Percentiles rank a stretch among this genome's conserved stretches.
phyloP scores from a whole-genome alignment of 53 echinoderm and acorn worm genomes.

The Antedon mediterranea region DNA sequence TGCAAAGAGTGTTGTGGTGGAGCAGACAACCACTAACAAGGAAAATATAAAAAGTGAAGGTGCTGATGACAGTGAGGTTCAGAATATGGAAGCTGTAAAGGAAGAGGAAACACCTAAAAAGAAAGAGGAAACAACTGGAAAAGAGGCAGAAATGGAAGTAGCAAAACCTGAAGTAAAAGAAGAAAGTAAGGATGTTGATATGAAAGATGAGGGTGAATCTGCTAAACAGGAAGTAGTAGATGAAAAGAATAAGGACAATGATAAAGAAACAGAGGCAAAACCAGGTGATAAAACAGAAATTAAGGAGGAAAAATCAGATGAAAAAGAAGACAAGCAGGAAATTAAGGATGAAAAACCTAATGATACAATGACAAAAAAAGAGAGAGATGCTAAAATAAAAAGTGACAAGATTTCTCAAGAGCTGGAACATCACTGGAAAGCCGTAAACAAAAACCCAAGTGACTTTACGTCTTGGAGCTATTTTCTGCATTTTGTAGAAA shows the following conservation, averaged over 20 bases:
- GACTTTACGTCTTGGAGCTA: conserved; percentile 99
- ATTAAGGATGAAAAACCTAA: conserved; percentile 4
- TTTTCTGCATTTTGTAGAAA: conserved; percentile 90
- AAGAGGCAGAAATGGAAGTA: too few species aligned
- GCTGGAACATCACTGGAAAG: conserved; percentile 89
- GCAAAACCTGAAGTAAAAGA: too few species aligned
- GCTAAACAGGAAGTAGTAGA: background rate
- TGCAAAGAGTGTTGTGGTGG: background rate
- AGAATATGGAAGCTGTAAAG: background rate
- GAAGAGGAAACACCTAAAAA: background rate
- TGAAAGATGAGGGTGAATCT: background rate
- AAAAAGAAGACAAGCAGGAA: background rate
- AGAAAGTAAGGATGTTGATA: too few species aligned
- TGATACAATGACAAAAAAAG: background rate
- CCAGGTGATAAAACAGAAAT: background rate
- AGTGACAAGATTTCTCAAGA: conserved; percentile 39
- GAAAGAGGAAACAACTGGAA: background rate
- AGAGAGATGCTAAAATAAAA: background rate
- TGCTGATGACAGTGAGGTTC: background rate
- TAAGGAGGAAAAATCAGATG: background rate
- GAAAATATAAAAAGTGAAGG: background rate
- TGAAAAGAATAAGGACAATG: background rate
- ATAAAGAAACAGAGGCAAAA: background rate
- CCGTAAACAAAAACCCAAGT: conserved; percentile 73
- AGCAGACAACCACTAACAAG: background rate